These are phyloP conservation scores for Amazona guildingii DNA, from an alignment of 2,113 vertebrate species.

Conservation along the genomic window DNA sequence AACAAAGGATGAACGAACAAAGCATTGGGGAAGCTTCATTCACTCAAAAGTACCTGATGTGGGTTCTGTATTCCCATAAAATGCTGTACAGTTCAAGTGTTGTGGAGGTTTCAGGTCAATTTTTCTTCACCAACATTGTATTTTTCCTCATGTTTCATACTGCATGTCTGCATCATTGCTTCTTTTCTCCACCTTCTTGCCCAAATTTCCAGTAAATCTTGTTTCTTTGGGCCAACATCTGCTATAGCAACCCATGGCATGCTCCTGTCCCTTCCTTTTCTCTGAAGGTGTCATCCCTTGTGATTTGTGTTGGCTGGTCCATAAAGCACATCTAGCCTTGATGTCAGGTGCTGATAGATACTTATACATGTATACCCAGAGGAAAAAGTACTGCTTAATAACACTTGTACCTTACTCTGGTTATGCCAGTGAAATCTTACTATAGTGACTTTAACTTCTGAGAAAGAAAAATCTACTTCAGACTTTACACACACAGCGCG, in stretches of 20 bases:
- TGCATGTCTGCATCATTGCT: conserved; percentile 52
- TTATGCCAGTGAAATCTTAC: background rate
- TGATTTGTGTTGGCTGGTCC: background rate
- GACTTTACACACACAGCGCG: background rate
- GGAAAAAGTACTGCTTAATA: background rate
- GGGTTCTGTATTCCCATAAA: background rate
- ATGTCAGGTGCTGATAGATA: background rate
- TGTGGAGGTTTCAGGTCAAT: background rate
- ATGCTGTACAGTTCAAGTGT: background rate
- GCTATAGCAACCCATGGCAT: conserved; percentile 29
- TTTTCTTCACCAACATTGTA: background rate
- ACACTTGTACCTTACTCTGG: background rate
- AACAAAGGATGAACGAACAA: background rate
- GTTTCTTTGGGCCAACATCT: background rate
- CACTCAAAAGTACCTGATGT: background rate
- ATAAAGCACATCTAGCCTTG: conserved; percentile 9
- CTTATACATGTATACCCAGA: background rate
- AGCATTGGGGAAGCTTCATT: background rate
- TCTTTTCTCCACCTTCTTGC: background rate
- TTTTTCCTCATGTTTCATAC: background rate
- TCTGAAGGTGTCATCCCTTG: background rate
- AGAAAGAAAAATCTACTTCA: background rate
- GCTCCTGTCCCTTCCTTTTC: conserved; percentile 3
- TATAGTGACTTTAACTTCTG: background rate
- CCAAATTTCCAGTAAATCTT: background rate